Evolutionary conservation across 2,888 invertebrate species (phyloP).

Genomic region (Plebejus argus): DNA sequence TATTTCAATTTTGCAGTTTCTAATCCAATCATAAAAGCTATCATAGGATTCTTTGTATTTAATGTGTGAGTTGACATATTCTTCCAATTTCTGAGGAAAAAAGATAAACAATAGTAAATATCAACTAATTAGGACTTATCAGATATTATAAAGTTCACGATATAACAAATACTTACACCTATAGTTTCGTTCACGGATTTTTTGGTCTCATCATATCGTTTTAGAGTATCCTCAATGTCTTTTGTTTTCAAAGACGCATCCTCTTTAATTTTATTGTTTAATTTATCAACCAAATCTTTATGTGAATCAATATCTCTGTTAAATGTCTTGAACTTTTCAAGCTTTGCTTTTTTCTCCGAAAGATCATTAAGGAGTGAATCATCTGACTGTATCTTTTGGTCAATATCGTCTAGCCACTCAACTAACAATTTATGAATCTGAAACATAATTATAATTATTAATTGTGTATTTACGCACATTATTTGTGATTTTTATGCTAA

Average conservation of each 20-base stretch:
- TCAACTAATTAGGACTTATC: background rate
- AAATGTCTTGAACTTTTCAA: constrained; percentile 92
- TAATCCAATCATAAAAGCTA: constrained; percentile 92
- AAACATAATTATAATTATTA: constrained; percentile 26
- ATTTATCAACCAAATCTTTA: constrained; percentile 87
- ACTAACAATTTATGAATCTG: constrained; percentile 87
- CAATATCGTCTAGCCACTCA: constrained; percentile 94
- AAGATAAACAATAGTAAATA: constrained; percentile 12
- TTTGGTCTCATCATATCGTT: constrained; percentile 86
- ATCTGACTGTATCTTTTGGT: constrained; percentile 89
- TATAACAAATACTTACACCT: constrained; percentile 65
- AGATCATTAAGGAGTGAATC: constrained; percentile 90
- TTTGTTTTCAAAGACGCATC: constrained; percentile 84
- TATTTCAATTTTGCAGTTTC: constrained; percentile 88
- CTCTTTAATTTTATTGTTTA: constrained; percentile 87
- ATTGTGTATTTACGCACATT: background rate
- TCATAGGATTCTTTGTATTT: constrained; percentile 91
- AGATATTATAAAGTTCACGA: background rate
- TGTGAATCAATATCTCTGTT: constrained; percentile 91
- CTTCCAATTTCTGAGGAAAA: constrained; percentile 84
- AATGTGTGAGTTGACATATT: constrained; percentile 92
- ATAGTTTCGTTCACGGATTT: constrained; percentile 84
- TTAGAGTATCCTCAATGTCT: constrained; percentile 86
- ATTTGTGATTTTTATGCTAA: background rate
- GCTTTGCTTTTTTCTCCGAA: constrained; percentile 93